Evolutionary conservation across 2,888 invertebrate genomes (phyloP), one percentile per base, ranked within the genome.

Genomic region (Coelopa pilipes): DNA sequence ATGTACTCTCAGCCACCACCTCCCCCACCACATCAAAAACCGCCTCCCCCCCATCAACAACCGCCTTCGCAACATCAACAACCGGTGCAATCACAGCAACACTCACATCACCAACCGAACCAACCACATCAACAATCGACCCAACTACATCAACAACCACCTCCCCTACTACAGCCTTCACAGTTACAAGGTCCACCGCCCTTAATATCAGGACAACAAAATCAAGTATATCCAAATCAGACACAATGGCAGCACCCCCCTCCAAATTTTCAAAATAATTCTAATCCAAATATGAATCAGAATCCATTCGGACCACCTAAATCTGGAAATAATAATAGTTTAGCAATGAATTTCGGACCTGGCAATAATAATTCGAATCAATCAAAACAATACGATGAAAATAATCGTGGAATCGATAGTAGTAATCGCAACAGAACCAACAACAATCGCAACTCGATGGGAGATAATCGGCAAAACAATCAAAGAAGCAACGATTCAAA

Each of bases 1-100:
- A 78, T 86, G 70, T 86, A 86, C 62, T 79, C 78, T 24, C 85
- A 85, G 66, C 84, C 85, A 5, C 85, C 84, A 45, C 84, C 84
- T 45, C 82, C 82, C 15, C 80, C 79, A 19, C 76, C 79, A 19
- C 60, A 60, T 50, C 72, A 62, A 21, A 66, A 60, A 11, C 74
- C 15, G 21, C 21, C 76, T 7, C 53, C 11, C 21, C 55, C 15
- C 13, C 72, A 73, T 13, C 49, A 75, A 67, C 62, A 66, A 62
- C 55, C 34, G 12, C 57, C 57, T 34, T 62, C 11, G n/a, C 53
- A 15, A 19, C 59, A 4, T 10, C 72, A 34, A 19, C 72, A 72
- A 47, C 55, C 57, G n/a, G 60, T 17, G 12, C 69, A 15, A 17
- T 57, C 57, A 46, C 57, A 34, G 1, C 57, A 45, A 2, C 59